A percentile compares a stretch with the other conserved stretches of the same genome.
Evolutionary conservation across 2,888 invertebrate genomes (phyloP).

Genomic region (Macrophya annulata): DNA sequence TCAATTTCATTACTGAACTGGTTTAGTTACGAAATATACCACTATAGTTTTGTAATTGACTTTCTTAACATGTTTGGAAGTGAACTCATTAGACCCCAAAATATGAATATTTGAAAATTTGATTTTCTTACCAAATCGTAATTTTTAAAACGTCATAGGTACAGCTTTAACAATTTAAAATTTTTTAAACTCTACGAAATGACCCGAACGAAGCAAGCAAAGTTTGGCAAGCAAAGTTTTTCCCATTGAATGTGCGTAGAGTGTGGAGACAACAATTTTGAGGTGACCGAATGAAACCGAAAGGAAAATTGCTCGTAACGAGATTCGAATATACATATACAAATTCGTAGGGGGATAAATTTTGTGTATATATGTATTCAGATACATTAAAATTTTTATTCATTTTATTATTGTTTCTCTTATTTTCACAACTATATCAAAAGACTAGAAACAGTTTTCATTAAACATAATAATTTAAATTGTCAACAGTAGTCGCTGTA

Average conservation of each 20-base stretch:
- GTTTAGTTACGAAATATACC: neutral
- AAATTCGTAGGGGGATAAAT: neutral
- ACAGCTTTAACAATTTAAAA: neutral
- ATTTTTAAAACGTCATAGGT: too few relatives aligned
- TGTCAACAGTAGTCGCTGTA: conserved; percentile 51
- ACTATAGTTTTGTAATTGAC: neutral
- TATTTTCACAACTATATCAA: conserved; percentile 66
- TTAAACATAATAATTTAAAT: conserved; percentile 50
- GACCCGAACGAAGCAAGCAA: too few relatives aligned
- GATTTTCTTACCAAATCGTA: neutral
- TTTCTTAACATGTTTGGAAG: neutral
- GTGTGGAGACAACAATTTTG: too few relatives aligned
- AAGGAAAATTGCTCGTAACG: too few relatives aligned
- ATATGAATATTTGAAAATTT: conserved; percentile 2
- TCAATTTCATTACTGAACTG: neutral
- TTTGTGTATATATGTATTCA: conserved; percentile 48
- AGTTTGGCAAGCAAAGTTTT: too few relatives aligned
- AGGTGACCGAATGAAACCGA: too few relatives aligned
- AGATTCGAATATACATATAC: too few relatives aligned
- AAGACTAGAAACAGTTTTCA: conserved; percentile 58
- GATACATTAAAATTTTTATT: conserved; percentile 70
- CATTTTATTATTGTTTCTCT: conserved; percentile 61
- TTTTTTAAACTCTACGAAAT: neutral
- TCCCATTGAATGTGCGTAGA: too few relatives aligned
- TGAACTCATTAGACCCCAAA: neutral